Evolutionary conservation across 2,113 vertebrate species (phyloP).

Genomic region (Ellobius talpinus): DNA sequence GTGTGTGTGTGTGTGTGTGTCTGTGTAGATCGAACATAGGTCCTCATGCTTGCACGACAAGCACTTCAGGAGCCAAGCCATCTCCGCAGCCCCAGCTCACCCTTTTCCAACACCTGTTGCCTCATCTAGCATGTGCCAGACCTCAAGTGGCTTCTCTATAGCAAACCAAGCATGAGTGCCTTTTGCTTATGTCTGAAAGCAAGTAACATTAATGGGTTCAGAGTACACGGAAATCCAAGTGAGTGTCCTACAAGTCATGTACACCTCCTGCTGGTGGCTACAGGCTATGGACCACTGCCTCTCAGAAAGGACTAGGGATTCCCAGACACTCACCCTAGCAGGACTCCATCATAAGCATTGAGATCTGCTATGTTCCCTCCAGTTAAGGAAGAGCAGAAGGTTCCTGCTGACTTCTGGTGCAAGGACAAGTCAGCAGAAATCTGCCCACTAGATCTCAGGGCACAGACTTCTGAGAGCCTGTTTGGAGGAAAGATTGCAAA

Average conservation of each 20-base stretch:
- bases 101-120: too few relatives aligned
- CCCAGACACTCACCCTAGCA: accelerated
- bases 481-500: not conserved
- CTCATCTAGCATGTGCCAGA: too few relatives aligned
- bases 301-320: not conserved
- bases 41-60: too few relatives aligned
- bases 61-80: too few relatives aligned
- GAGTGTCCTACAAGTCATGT: not conserved
- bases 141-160: not conserved
- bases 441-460: not conserved
- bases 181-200: not conserved
- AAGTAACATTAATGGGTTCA: not conserved
- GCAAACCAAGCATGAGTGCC: too few relatives aligned
- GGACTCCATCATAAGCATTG: too few relatives aligned
- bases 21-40: too few relatives aligned
- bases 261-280: not conserved
- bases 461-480: not conserved
- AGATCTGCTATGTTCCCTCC: not conserved
- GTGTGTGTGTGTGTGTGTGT: too few relatives aligned
- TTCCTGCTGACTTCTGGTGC: not conserved
- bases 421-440: not conserved
- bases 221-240: not conserved
- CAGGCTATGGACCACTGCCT: not conserved
- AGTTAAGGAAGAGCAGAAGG: not conserved
- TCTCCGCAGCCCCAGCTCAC: too few relatives aligned